These are phyloP conservation scores for Lasioglossum pauxillum DNA, from an alignment of 2,888 invertebrate species.

Conservation along the genomic window DNA sequence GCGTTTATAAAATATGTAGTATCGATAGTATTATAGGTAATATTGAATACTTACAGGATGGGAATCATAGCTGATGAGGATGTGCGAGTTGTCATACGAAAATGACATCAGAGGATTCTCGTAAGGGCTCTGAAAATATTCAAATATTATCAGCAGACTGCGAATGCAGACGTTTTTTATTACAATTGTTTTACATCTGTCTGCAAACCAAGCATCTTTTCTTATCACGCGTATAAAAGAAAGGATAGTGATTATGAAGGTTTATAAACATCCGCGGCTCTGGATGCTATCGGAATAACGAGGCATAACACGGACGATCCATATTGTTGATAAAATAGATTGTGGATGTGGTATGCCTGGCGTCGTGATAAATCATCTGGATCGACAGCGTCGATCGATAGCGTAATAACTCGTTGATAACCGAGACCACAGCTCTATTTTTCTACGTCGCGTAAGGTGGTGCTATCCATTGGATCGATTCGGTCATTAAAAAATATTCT, in stretches of 20 bases:
- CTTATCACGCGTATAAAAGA: neutral
- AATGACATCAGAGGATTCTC: constrained; percentile 10
- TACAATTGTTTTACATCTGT: neutral
- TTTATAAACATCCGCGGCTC: neutral
- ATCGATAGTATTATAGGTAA: neutral
- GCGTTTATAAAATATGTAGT: neutral
- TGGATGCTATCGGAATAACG: neutral
- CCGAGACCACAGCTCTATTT: neutral
- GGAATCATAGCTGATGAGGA: constrained; percentile 51
- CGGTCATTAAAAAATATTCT: neutral
- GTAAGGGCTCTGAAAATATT: constrained; percentile 29
- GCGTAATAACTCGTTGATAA: constrained; percentile 16
- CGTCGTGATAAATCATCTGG: constrained; percentile 12
- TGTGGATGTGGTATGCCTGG: constrained; percentile 6
- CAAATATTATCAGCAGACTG: neutral
- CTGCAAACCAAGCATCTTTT: neutral
- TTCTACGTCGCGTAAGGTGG: neutral
- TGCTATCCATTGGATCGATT: neutral
- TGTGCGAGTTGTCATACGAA: constrained; percentile 41
- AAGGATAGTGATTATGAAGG: neutral
- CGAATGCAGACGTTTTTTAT: neutral
- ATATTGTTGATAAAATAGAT: constrained; percentile 24
- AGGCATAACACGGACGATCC: neutral
- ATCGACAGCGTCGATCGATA: constrained; percentile 19
- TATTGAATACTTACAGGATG: constrained; percentile 44